Evolutionary conservation across 1,140 invertebrate species (phyloP).

Genomic region (Heliconius melpomene): DNA sequence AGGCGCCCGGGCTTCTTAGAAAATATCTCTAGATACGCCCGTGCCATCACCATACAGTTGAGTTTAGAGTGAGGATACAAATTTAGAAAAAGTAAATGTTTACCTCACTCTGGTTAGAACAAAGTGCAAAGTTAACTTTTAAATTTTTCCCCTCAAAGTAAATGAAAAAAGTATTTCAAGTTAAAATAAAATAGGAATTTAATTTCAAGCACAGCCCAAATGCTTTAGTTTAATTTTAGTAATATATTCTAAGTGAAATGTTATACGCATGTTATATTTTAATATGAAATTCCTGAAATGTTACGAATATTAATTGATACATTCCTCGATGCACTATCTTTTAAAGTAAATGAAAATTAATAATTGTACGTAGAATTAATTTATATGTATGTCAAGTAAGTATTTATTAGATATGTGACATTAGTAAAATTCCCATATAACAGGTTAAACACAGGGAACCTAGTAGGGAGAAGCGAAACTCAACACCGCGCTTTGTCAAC

Average conservation of each 20-base stretch:
- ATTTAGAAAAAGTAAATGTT: background rate
- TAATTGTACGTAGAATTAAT: background rate
- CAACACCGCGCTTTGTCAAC: no score
- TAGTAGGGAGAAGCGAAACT: background rate
- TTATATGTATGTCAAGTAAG: no score
- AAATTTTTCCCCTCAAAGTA: background rate
- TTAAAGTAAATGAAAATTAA: background rate
- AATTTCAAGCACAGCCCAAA: background rate
- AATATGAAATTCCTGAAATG: constrained; percentile 12
- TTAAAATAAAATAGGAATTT: background rate
- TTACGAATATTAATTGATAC: constrained; percentile 12
- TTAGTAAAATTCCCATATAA: no score
- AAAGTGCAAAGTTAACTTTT: background rate
- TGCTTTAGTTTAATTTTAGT: background rate
- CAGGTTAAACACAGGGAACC: background rate
- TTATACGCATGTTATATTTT: background rate
- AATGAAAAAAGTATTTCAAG: background rate
- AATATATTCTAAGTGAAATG: background rate
- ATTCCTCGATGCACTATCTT: constrained; percentile 7
- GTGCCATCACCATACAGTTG: no score
- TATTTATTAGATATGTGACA: no score
- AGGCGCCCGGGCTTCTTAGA: no score
- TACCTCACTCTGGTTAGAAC: background rate
- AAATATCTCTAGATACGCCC: no score
- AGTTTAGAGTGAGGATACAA: background rate